These are phyloP conservation scores for Diadegma fenestrale DNA, from an alignment of 2,888 invertebrate species.

Conservation along the genomic window DNA sequence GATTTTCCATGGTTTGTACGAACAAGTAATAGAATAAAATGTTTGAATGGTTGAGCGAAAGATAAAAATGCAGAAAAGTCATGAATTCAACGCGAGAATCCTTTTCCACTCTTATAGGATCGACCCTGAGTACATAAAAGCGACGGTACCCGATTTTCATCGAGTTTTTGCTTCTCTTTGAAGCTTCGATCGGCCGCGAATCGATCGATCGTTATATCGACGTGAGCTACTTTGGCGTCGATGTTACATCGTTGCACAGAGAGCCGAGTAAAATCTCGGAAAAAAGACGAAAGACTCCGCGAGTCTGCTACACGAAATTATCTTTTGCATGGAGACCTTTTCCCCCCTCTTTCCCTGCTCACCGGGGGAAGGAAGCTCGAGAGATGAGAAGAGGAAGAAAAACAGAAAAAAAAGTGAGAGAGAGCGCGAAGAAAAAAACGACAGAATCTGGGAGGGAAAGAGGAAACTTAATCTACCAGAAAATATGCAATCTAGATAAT, in stretches of 20 bases:
- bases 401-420: slow-evolving; percentile 12
- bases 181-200: slow-evolving; percentile 54
- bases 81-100: slow-evolving; percentile 21
- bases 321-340: slow-evolving; percentile 42
- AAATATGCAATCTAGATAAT: slow-evolving; percentile 84
- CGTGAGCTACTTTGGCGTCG: background rate
- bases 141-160: slow-evolving; percentile 64
- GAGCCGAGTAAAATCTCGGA: slow-evolving; percentile 24
- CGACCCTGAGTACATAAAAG: slow-evolving; percentile 32
- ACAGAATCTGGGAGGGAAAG: slow-evolving; percentile 68
- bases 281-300: slow-evolving; percentile 48
- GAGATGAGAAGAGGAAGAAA: slow-evolving; percentile 16
- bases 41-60: slow-evolving; percentile 42
- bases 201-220: slow-evolving; percentile 29
- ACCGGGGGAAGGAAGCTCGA: slow-evolving; percentile 2
- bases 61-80: slow-evolving; percentile 56
- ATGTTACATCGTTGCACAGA: slow-evolving; percentile 37
- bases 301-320: slow-evolving; percentile 62
- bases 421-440: slow-evolving; percentile 33
- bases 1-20: background rate
- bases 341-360: slow-evolving; percentile 38
- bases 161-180: slow-evolving; percentile 65
- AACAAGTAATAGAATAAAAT: slow-evolving; percentile 31
- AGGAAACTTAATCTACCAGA: slow-evolving; percentile 82
- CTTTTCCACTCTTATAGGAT: slow-evolving; percentile 9